Percentiles rank a stretch among this genome's conserved stretches.
These are phyloP conservation scores for Nebria salina DNA, from an alignment of 2,888 invertebrate species.

Conservation along the genomic window DNA sequence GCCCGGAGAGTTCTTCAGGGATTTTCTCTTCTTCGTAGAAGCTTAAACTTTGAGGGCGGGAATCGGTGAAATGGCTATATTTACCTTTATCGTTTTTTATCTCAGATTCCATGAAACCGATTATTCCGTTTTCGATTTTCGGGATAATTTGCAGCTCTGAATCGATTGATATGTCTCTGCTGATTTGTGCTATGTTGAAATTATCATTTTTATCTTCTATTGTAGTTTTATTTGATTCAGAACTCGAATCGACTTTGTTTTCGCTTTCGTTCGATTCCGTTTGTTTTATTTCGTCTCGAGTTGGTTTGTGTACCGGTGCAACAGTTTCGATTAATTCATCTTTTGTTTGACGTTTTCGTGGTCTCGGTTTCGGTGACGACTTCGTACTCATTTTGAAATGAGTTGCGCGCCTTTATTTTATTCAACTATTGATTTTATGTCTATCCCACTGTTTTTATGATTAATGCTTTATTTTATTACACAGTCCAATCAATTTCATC, in stretches of 20 bases:
- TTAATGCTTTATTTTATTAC: constrained; percentile 8
- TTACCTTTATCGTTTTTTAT: constrained; percentile 54
- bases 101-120: constrained; percentile 61
- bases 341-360: constrained; percentile 55
- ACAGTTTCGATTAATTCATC: constrained; percentile 61
- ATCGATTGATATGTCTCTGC: constrained; percentile 66
- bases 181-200: constrained; percentile 56
- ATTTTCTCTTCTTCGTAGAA: constrained; percentile 63
- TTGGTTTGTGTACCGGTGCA: constrained; percentile 60
- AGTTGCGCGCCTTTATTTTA: background rate
- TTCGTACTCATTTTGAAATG: constrained; percentile 52
- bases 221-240: constrained; percentile 56
- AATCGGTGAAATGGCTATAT: constrained; percentile 61
- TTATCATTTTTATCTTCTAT: constrained; percentile 57
- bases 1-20: constrained; percentile 61
- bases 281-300: constrained; percentile 48
- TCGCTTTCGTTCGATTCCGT: constrained; percentile 50
- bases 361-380: constrained; percentile 55
- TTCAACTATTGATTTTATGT: constrained; percentile 20
- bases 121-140: constrained; percentile 60
- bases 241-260: constrained; percentile 56
- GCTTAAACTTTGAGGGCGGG: constrained; percentile 62
- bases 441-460: background rate
- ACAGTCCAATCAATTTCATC: background rate
- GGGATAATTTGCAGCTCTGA: constrained; percentile 69